Conservation (phyloP, 2,797 vertebrate genomes). For the Pseudochaenichthys georgianus region DNA sequence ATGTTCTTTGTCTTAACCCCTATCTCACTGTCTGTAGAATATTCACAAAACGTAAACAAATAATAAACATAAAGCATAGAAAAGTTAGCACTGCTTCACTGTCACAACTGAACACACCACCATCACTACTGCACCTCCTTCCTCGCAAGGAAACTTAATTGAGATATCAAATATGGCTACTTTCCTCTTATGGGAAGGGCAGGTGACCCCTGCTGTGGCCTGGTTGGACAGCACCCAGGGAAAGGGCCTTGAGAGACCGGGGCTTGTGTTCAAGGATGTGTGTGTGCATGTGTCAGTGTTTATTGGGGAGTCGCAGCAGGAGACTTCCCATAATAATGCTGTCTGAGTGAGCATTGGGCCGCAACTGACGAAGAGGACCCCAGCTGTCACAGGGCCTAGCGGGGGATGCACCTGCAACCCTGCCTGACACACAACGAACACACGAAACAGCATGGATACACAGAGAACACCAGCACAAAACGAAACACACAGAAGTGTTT, state of each 20-base stretch:
- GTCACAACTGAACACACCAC: constrained; percentile 16
- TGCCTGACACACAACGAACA: constrained; percentile 55
- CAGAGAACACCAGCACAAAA: constrained; percentile 16
- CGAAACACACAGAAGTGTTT: constrained; percentile 28
- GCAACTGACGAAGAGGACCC: constrained; percentile 80
- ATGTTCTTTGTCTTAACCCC: constrained; percentile 56
- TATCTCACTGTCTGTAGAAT: constrained; percentile 42
- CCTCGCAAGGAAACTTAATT: constrained; percentile 59
- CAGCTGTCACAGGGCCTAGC: constrained; percentile 76
- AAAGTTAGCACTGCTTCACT: constrained; percentile 27
- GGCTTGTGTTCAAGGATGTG: constrained; percentile 33
- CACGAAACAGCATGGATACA: constrained; percentile 29
- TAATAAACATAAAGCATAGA: constrained; percentile 24
- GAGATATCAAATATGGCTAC: constrained; percentile 73
- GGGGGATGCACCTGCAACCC: constrained; percentile 68
- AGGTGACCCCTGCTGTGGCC: constrained; percentile 72
- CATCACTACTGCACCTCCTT: constrained; percentile 21
- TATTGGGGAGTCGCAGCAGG: constrained; percentile 70
- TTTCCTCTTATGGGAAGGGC: constrained; percentile 71
- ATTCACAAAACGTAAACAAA: constrained; percentile 29
- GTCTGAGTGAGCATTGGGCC: constrained; percentile 82
- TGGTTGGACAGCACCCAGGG: constrained; percentile 73
- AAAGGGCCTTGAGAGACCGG: constrained; percentile 63
- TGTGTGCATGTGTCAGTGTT: constrained; percentile 62
- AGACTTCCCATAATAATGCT: constrained; percentile 78